Base-by-base conservation (phyloP, 2,888 invertebrate genomes). In the Lasioglossum calceatum region DNA sequence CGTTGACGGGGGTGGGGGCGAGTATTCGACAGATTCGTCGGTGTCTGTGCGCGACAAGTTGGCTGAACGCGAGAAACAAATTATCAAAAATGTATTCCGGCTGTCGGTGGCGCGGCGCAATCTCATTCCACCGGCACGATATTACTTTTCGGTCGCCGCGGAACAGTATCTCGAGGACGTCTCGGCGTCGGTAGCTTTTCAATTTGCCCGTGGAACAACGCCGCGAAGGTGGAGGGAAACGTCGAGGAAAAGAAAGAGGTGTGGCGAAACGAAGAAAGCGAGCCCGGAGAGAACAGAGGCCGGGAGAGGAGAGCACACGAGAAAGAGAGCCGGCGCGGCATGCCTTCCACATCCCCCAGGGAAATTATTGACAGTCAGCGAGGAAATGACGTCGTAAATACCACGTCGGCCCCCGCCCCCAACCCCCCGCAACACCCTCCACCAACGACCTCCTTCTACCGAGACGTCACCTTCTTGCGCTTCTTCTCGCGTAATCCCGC, bases 351-450 rank as follows among this genome's bases (percentile, higher is more conserved):
- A 92, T 94, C 93, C 95, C 94, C 95, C 81, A 93, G 95, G 95
- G 95, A 95, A 95, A 95, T 95, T 95, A 95, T 95, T 94, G 95
- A 95, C 94, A 95, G 95, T 94, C 94, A 94, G 94, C 94, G 91
- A 93, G 94, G 93, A 95, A 94, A 95, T 95, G 94, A 95, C 94
- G 94, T 94, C 95, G 94, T 95, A 95, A 95, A 94, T 95, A 95
- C 94, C 94, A 94, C 92, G 92, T 89, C 91, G 92, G 88, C 90
- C 88, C 90, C 88, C 90, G 86, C 91, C 92, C 91, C 89, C 81
- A 64, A 16, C 19, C 91, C 82, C 77, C 77, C 23, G 16, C 73
- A 23, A 77, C 72, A 47, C 50, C 32, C 67, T 73, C 77, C 67
- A n/a, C 82, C 64, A 32, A 54, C 81, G 47, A 85, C 82, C 72